Base-by-base conservation (phyloP, 2,888 invertebrate genomes). In the Tetheella fluctuosa region DNA sequence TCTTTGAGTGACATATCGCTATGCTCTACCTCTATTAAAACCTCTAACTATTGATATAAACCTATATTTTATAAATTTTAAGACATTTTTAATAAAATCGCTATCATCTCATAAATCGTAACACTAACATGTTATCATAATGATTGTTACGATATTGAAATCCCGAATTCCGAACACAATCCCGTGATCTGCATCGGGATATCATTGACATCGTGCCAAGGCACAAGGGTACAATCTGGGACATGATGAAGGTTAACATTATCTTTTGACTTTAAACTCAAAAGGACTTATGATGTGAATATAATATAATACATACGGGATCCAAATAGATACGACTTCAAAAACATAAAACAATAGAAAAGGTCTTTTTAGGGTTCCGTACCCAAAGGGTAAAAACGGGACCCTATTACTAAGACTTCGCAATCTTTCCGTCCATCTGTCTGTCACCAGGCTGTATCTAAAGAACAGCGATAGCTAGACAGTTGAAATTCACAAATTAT, bases 261-360 rank as follows among this genome's bases (percentile, higher is more conserved):
- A 48, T 42, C 42, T 42, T 42, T 42, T 48, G 48, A 48, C n/a
- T 48, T 48, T n/a, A 48, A 48, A 48, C 10, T 20, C 42, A 17
- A 17, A 20, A 48, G 39, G 5, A n/a, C 20, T 10, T 42, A 2
- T 48, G n/a, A 48, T 48, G 48, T 48, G 48, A n/a, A n/a, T n/a
- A n/a, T n/a, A n/a, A n/a, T n/a, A n/a, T n/a, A n/a, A n/a, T 48
- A 48, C 17, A 48, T 17, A 10, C 17, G n/a, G 42, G 17, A 17
- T 42, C 17, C 17, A 15, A 3, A 39, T 39, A 15, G 15, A 2
- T 10, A 8, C 10, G 30, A 8, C 10, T 8, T 10, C 1, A 30
- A 30, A 10, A 30, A 30, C 8, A 30, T 30, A 30, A 30, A n/a
- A n/a, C n/a, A 25, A 25, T 25, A 25, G 25, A 25, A 25, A 25